Percentiles rank a stretch among this genome's conserved stretches.
These are phyloP conservation scores for Tipula helvola DNA, from an alignment of 2,888 invertebrate genomes.

Conservation along the genomic window DNA sequence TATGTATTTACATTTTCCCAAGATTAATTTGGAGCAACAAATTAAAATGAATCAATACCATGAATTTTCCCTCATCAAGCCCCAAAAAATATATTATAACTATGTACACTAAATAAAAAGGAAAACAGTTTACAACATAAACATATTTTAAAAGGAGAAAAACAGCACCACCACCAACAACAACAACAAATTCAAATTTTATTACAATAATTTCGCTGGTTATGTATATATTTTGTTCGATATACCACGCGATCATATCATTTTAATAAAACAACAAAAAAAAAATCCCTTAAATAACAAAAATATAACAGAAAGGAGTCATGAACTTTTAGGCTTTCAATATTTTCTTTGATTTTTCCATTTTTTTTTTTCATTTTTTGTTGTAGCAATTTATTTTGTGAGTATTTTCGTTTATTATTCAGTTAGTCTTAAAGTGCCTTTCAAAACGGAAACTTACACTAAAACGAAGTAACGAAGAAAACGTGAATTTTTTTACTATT, in stretches of 20 bases:
- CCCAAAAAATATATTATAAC: neutral
- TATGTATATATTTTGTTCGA: neutral
- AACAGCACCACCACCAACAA: neutral
- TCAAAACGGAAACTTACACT: constrained; percentile 7
- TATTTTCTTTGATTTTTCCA: constrained; percentile 5
- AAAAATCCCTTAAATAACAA: constrained; percentile 5
- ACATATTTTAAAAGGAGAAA: neutral
- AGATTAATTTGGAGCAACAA: neutral
- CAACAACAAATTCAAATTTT: neutral
- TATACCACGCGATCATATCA: constrained; percentile 9
- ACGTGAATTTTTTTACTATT: neutral
- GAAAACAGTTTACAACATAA: neutral
- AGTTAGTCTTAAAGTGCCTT: constrained; percentile 5
- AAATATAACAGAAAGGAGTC: neutral
- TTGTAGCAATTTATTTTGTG: neutral
- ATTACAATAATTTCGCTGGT: constrained; percentile 4
- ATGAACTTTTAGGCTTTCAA: constrained; percentile 8
- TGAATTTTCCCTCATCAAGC: neutral
- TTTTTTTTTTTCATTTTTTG: neutral
- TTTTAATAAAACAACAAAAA: neutral
- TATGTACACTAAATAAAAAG: neutral
- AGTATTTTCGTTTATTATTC: neutral
- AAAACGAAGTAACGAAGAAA: neutral
- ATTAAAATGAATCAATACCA: neutral
- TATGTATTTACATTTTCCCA: neutral